These are phyloP conservation scores for Microcebus lehilahytsara DNA, from an alignment of 2,113 vertebrate species.

Conservation along the genomic window DNA sequence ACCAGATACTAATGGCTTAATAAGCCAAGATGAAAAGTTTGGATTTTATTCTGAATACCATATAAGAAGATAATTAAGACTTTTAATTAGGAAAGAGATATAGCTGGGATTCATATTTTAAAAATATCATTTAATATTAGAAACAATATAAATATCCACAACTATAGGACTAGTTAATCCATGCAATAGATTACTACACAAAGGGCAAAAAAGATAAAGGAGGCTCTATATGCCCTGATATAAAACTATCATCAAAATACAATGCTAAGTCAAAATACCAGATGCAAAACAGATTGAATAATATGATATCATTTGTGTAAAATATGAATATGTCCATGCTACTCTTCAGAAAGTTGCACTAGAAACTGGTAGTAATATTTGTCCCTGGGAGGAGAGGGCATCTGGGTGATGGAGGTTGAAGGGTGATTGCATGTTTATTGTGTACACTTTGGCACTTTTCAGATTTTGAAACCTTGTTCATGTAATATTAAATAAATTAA, in stretches of 20 bases:
- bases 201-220: not conserved
- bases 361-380: too few species aligned
- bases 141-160: not conserved
- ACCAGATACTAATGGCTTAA: not conserved
- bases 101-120: not conserved
- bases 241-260: not conserved
- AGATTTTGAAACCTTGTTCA: not conserved
- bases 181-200: not conserved
- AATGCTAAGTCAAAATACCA: not conserved
- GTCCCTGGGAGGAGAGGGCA: not conserved
- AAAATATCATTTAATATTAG: not conserved
- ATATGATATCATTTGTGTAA: not conserved
- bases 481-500: not conserved
- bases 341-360: not conserved
- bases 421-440: not conserved
- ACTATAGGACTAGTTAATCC: not conserved
- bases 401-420: not conserved
- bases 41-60: not conserved
- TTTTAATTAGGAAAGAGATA: not conserved
- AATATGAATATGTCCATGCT: not conserved
- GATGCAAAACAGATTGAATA: not conserved
- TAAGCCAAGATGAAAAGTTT: not conserved
- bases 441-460: not conserved
- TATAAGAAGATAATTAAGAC: not conserved
- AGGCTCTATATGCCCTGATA: not conserved